A percentile compares a stretch with the other conserved stretches of the same genome.
These are phyloP conservation scores for Aptenodytes forsteri DNA, from an alignment of 2,113 vertebrate genomes.

Conservation along the genomic window DNA sequence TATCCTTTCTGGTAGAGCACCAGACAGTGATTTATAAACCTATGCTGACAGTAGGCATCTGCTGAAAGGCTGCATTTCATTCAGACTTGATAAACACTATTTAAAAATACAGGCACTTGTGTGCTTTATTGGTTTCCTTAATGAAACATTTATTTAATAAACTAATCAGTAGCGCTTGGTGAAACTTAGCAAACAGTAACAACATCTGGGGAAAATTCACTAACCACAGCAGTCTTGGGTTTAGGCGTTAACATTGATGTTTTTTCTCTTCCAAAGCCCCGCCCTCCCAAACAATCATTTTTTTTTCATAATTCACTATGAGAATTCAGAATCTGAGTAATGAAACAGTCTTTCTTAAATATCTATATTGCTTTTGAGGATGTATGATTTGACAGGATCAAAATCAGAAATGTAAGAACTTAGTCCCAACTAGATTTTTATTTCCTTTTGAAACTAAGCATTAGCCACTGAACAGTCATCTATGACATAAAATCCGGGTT, in stretches of 20 bases:
- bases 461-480: neutral
- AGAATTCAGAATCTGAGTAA: neutral
- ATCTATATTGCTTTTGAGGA: neutral
- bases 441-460: neutral
- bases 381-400: neutral
- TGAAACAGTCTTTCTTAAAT: neutral
- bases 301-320: neutral
- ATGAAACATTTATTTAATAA: constrained; percentile 15
- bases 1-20: neutral
- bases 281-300: neutral
- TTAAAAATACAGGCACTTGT: neutral
- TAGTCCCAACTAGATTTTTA: neutral
- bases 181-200: neutral
- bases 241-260: neutral
- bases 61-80: neutral
- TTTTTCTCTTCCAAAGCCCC: neutral
- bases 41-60: neutral
- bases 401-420: neutral
- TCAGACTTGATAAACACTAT: neutral
- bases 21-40: neutral
- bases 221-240: neutral
- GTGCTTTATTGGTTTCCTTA: neutral
- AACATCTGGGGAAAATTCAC: neutral
- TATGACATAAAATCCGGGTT: neutral
- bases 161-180: neutral